Base-by-base conservation (phyloP, 2,888 invertebrate genomes). In the Torymus texanus region DNA sequence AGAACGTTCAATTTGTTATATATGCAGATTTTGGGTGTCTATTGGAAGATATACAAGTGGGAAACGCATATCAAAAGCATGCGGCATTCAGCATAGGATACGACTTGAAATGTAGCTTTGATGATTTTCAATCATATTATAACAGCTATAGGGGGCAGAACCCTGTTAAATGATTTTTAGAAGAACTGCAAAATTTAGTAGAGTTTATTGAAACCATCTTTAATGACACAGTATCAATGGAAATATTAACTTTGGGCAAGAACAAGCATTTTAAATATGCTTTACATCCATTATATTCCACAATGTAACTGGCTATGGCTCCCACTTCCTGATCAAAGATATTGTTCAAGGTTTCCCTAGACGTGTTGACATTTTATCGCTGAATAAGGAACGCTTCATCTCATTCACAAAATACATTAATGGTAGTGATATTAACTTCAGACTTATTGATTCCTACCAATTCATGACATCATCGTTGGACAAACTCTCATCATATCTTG, bases 261-360 rank as follows among this genome's bases (percentile, higher is more conserved):
- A n/a, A 18, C 11, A n/a, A 50, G 18, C 10, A 2, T 66, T 66
- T 18, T n/a, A n/a, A n/a, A n/a, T n/a, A n/a, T n/a, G n/a, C n/a
- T n/a, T n/a, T n/a, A n/a, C n/a, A n/a, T n/a, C n/a, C n/a, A 77
- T 88, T 2, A 29, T 86, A 10, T 86, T 88, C 73, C 88, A 88
- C 73, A 88, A 87, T 82, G 82, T 88, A 12, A 80, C 72, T 5
- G 81, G 80, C 11, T 81, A 83, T 70, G 81, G 80, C 59, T 66
- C 78, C 8, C 80, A 78, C 66, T 85, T 88, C 63, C 78, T 88
- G 14, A 85, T 87, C 13, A 83, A 82, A 82, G 83, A 84, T 24
- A 63, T 87, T 13, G 67, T 50, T 2, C 58, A 85, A 10, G 50
- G 53, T 11, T 62, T 62, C 41, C 41, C 62, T 14, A 29, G 62